Evolutionary conservation across 2,113 vertebrate species (phyloP).

Genomic region (Brienomyrus longianalis): DNA sequence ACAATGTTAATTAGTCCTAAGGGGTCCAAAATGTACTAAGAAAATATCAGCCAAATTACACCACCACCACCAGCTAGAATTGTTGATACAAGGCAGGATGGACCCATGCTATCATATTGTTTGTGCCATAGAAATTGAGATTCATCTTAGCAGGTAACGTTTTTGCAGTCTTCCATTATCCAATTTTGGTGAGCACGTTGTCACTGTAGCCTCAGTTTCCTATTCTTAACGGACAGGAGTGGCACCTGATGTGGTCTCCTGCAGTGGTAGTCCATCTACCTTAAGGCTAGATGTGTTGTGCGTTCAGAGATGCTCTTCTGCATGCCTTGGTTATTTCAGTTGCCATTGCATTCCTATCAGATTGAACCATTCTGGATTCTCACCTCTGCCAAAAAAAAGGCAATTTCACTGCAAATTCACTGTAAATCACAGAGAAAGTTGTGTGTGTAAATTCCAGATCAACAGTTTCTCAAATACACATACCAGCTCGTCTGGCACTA

Average conservation of each 20-base stretch:
- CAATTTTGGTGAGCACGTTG: neutral
- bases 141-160: neutral
- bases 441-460: neutral
- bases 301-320: neutral
- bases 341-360: neutral
- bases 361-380: neutral
- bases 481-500: neutral
- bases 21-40: neutral
- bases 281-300: neutral
- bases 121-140: no score
- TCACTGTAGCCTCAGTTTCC: neutral
- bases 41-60: neutral
- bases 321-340: neutral
- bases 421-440: neutral
- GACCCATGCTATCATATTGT: neutral
- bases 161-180: neutral
- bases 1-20: neutral
- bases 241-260: neutral
- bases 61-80: neutral
- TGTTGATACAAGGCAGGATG: neutral
- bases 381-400: neutral
- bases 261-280: neutral
- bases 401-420: neutral
- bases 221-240: neutral
- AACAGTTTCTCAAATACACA: neutral